Conservation (phyloP, 2,797 vertebrate species). For the Ptychobarbus kaznakovi region DNA sequence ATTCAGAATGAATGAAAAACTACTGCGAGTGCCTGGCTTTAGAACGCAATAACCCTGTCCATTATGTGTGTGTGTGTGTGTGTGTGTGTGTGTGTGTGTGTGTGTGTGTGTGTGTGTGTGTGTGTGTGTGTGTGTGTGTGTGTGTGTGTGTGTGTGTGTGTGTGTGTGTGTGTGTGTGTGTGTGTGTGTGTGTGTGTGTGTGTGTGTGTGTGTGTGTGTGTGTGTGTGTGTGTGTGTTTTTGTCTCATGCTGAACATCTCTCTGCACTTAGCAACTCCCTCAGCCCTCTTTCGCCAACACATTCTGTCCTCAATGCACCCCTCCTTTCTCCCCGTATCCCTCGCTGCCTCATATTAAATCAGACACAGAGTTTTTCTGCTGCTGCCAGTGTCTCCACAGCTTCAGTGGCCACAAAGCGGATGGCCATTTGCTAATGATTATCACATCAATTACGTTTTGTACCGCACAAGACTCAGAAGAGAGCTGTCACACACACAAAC, state of each 20-base stretch:
- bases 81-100: conserved; percentile 3
- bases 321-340: neutral
- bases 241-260: conserved; percentile 46
- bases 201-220: conserved; percentile 3
- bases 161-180: conserved; percentile 10
- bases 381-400: conserved; percentile 24
- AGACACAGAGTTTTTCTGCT: conserved; percentile 13
- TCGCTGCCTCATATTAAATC: neutral
- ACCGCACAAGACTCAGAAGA: conserved; percentile 10
- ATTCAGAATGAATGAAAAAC: conserved; percentile 49
- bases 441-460: conserved; percentile 39
- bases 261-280: conserved; percentile 55
- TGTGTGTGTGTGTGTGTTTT: neutral
- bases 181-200: conserved; percentile 3
- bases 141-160: neutral
- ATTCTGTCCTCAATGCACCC: conserved; percentile 8
- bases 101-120: conserved; percentile 3
- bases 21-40: conserved; percentile 23
- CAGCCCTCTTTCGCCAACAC: conserved; percentile 33
- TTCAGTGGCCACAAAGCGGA: conserved; percentile 28
- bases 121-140: too few relatives aligned
- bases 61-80: neutral
- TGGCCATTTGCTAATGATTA: conserved; percentile 32
- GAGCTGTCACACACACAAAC: neutral
- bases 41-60: conserved; percentile 11